phyloP scores from a whole-genome alignment of 1,140 invertebrate species.

The Lepidurus apus region DNA sequence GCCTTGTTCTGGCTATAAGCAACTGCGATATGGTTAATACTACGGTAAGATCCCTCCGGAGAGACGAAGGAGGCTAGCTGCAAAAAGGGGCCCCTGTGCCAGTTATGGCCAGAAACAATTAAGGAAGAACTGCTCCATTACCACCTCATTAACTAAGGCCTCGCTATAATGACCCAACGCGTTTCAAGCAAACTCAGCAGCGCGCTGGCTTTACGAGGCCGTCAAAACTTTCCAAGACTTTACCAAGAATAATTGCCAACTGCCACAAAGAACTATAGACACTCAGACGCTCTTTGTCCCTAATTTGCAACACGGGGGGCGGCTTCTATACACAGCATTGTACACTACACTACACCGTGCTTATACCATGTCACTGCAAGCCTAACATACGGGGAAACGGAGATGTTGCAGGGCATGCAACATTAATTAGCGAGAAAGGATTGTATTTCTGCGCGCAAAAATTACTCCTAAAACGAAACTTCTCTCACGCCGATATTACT shows the following conservation, averaged over 20 bases:
- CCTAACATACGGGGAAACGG: too few species aligned
- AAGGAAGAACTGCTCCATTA: slow-evolving; percentile 15
- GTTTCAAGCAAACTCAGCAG: not conserved
- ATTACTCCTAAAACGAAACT: too few species aligned
- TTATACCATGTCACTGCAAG: too few species aligned
- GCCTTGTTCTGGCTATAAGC: not conserved
- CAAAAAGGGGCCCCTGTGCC: not conserved
- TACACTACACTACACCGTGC: too few species aligned
- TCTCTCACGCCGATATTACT: too few species aligned
- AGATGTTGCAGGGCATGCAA: too few species aligned
- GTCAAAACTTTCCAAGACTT: slow-evolving; percentile 1
- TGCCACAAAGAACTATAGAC: not conserved
- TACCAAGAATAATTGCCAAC: not conserved
- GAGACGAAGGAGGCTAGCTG: not conserved
- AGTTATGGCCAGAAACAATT: slow-evolving; percentile 16
- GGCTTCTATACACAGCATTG: too few species aligned
- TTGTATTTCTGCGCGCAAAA: too few species aligned
- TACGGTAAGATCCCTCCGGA: too few species aligned
- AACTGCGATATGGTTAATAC: too few species aligned
- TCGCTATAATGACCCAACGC: not conserved
- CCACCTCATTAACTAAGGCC: slow-evolving; percentile 8
- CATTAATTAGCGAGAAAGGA: too few species aligned
- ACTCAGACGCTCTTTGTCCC: not conserved
- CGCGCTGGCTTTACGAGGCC: slow-evolving; percentile 9
- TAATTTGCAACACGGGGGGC: not conserved